phyloP scores from a whole-genome alignment of 2,797 vertebrate genomes.

The Tenualosa thibaudeaui region DNA sequence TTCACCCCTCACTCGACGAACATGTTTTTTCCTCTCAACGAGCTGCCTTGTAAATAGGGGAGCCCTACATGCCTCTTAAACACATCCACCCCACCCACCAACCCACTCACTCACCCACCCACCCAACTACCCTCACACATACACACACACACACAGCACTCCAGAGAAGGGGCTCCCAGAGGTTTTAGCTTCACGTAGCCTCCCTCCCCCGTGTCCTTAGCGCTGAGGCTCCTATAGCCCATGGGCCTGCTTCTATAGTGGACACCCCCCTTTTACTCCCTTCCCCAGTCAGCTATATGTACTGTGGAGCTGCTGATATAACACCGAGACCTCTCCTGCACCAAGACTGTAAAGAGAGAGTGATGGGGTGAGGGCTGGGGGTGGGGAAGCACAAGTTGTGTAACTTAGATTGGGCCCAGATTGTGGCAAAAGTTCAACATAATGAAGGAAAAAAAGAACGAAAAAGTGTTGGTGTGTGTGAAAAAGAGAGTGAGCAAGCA shows the following conservation, averaged over 20 bases:
- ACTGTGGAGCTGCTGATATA: constrained; percentile 16
- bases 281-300: background rate
- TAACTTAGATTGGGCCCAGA: constrained; percentile 40
- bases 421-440: background rate
- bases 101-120: constrained; percentile 34
- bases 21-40: background rate
- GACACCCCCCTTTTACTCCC: background rate
- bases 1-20: background rate
- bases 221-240: constrained; percentile 7
- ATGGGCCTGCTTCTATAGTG: constrained; percentile 13
- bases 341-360: constrained; percentile 36
- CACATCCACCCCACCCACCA: constrained; percentile 29
- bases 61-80: constrained; percentile 47
- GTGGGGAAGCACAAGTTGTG: constrained; percentile 21
- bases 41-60: constrained; percentile 13
- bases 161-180: constrained; percentile 45
- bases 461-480: constrained; percentile 22
- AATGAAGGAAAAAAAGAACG: background rate
- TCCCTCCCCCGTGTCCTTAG: background rate
- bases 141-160: constrained; percentile 49
- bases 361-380: background rate
- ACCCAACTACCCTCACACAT: background rate
- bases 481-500: background rate
- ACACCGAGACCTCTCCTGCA: background rate
- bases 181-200: constrained; percentile 35